Evolutionary conservation across 2,797 vertebrate genomes (phyloP).

Genomic region (Orientallactaga sibirica): DNA sequence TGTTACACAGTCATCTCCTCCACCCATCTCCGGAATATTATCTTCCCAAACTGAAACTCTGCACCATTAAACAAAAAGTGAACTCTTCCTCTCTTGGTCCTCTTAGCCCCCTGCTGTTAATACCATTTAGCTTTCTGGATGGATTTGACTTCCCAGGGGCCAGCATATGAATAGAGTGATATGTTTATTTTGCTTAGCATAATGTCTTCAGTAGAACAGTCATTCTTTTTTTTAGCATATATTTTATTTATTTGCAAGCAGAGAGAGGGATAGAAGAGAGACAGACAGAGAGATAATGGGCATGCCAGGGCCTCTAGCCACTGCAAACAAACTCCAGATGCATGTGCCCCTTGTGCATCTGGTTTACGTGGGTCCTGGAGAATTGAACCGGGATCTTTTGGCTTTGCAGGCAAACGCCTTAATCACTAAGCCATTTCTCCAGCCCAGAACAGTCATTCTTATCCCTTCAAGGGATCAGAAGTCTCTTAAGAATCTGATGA

Average conservation of each 20-base stretch:
- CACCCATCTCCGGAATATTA: background rate
- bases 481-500: conserved; percentile 9
- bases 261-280: too few relatives aligned
- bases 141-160: background rate
- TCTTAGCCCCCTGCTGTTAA: background rate
- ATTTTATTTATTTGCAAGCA: too few relatives aligned
- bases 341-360: too few relatives aligned
- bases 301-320: too few relatives aligned
- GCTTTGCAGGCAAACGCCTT: too few relatives aligned
- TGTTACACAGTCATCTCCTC: background rate
- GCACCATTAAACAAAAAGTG: background rate
- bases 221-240: too few relatives aligned
- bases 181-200: background rate
- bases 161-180: background rate
- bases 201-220: conserved; percentile 5
- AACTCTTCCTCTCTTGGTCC: background rate
- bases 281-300: too few relatives aligned
- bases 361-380: too few relatives aligned
- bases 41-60: conserved; percentile 17
- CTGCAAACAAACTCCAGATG: too few relatives aligned
- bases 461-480: background rate
- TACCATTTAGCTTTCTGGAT: conserved; percentile 7
- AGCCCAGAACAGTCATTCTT: background rate
- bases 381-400: too few relatives aligned
- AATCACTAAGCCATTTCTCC: too few relatives aligned